Percentiles rank a stretch among this genome's conserved stretches.
phyloP scores from a whole-genome alignment of 2,113 vertebrate genomes.

The Polypterus bichir region DNA sequence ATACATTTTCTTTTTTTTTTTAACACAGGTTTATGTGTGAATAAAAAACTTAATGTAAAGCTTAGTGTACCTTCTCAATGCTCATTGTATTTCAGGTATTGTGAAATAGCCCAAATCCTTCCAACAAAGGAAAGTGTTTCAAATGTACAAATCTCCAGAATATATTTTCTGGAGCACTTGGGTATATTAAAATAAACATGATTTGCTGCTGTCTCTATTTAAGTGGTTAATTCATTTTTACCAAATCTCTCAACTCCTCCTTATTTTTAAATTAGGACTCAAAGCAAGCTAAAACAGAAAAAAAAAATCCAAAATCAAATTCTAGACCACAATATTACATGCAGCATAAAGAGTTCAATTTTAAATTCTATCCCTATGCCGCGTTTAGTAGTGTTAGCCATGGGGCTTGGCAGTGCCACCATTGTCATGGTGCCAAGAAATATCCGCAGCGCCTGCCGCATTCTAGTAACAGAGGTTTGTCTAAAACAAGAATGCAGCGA shows the following conservation, averaged over 20 bases:
- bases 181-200: too few relatives aligned
- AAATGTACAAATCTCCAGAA: constrained; percentile 25
- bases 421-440: constrained; percentile 87
- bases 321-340: constrained; percentile 47
- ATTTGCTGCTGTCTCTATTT: too few relatives aligned
- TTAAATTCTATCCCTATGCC: constrained; percentile 82
- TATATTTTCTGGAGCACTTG: constrained; percentile 1
- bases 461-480: constrained; percentile 71
- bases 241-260: too few relatives aligned
- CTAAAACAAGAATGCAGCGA: constrained; percentile 62
- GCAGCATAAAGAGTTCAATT: constrained; percentile 62
- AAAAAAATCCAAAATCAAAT: constrained; percentile 40
- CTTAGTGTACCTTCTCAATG: constrained; percentile 36
- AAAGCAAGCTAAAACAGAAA: constrained; percentile 10
- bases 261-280: too few relatives aligned
- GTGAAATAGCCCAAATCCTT: constrained; percentile 40
- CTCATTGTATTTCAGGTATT: constrained; percentile 41
- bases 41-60: constrained; percentile 33
- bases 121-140: constrained; percentile 34
- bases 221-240: too few relatives aligned
- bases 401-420: constrained; percentile 84
- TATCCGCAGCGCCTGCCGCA: constrained; percentile 90
- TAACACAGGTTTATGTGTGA: constrained; percentile 42
- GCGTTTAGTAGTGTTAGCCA: constrained; percentile 86
- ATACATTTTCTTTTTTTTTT: constrained; percentile 39